Evolutionary conservation across 1,140 invertebrate genomes (phyloP), one percentile per base, ranked within the genome.

Genomic region (Aethina tumida): DNA sequence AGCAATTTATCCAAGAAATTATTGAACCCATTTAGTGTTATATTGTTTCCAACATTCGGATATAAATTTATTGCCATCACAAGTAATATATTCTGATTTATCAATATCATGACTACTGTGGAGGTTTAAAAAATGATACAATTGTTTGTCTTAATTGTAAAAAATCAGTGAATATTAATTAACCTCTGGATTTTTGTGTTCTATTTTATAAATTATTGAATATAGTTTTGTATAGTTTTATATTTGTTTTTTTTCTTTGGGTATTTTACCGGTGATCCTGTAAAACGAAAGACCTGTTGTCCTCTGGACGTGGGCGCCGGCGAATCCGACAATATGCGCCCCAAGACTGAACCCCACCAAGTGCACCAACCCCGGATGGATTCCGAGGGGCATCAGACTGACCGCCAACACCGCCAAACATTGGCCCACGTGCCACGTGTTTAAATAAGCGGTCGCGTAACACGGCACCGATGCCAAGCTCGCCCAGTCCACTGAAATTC

Each of bases 311-410:
- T 56, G 49, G 32, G 47, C 47, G 1, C 76, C 75, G 2, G 73
- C 67, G 40, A 74, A 73, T 13, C 75, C 74, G 4, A 74, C 70
- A 17, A 77, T 66, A 40, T 79, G 75, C 1, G 75, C 74, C 3
- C 77, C 77, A 2, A 79, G 58, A 41, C 73, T 77, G 56, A 77
- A 77, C 1, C 77, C 77, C 41, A 79, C 68, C n/a, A 78, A 47
- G 50, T 79, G 75, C 25, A 69, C 60, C 20, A 58, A 52, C 22
- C 35, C 20, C 3, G 58, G 48, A 0, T 52, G 25, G 0, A 68
- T 49, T 17, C 58, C 53, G 5, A 60, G 45, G 5, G 46, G 35
- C 17, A 51, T 34, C 13, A 64, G 33, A 24, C 50, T 54, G 1
- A 63, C 43, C 5, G 68, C 44, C 5, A 73, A 42, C 13, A 62